Base-by-base conservation (phyloP, 2,113 vertebrate species). In the Mastomys natalensis region DNA sequence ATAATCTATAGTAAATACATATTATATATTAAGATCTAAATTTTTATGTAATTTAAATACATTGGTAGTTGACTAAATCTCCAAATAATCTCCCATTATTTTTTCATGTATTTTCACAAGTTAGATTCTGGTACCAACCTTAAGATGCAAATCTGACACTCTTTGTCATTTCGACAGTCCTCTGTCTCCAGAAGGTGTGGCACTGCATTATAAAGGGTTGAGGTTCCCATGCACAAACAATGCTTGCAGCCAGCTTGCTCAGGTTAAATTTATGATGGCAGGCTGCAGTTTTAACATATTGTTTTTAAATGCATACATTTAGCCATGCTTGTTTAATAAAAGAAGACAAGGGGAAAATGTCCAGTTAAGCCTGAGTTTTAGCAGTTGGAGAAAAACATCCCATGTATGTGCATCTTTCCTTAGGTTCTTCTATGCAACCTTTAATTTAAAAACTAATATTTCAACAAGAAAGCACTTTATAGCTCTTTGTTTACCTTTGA, bases 381-480 rank as follows among this genome's bases (percentile, higher is more conserved):
- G 7, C 37, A 93, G 3, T 24, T 66, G 9, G 81, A 19, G 43
- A 94, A 31, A 76, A 95, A 91, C 72, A 85, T 21, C 2, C 21
- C 58, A 9, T 80, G 6, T 21, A 26, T 53, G 29, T 53, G 31
- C 31, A 26, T 51, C 76, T 55, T 93, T 88, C 93, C 9, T 19
- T 93, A 12, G n/a, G 60, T 51, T 93, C 70, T 92, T 45, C 21
- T 26, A 91, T 64, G 76, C n/a, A 93, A 87, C 9, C 29, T 37
- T 82, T 78, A 96, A 94, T 96, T 87, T 87, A 93, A 94, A 92
- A 72, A 84, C 51, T 68, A 78, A 82, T 70, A 64, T 62, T 11
- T 88, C 70, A 84, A 85, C 9, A 76, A 40, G 13, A 40, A 90
- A 93, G 91, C 6, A 72, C 90, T 68, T 87, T 64, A 84, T 11